These are phyloP conservation scores for Neogobius melanostomus DNA, from an alignment of 2,113 vertebrate species.

Conservation along the genomic window DNA sequence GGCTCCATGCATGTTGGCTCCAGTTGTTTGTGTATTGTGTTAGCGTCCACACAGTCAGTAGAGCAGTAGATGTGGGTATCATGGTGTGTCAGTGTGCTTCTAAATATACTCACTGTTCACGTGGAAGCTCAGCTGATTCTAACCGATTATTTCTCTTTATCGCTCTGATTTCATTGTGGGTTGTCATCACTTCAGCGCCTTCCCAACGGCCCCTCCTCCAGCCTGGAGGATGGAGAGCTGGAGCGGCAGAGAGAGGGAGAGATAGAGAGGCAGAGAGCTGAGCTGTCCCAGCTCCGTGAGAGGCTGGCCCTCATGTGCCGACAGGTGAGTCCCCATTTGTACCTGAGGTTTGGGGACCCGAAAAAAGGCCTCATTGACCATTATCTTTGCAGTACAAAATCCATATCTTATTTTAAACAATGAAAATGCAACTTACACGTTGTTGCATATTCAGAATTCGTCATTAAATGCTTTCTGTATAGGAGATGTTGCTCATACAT, in stretches of 20 bases:
- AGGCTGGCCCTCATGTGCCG: conserved; percentile 88
- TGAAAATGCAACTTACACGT: too few species aligned
- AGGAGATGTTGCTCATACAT: too few species aligned
- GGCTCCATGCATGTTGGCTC: conserved; percentile 64
- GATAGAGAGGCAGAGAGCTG: conserved; percentile 84
- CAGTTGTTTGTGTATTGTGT: conserved; percentile 67
- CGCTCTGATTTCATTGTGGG: conserved; percentile 3
- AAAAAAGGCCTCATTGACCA: too few species aligned
- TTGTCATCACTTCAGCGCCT: conserved; percentile 73
- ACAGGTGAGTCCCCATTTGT: conserved; percentile 69
- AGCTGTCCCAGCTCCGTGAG: conserved; percentile 88
- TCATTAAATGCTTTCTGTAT: not conserved
- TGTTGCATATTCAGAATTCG: not conserved
- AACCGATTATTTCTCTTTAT: conserved; percentile 24
- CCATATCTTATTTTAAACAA: too few species aligned
- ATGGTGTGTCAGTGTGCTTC: conserved; percentile 49
- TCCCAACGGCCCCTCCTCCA: conserved; percentile 84
- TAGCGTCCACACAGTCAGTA: conserved; percentile 47
- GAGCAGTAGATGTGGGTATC: conserved; percentile 54
- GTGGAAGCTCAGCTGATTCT: conserved; percentile 7
- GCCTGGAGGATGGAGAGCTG: conserved; percentile 70
- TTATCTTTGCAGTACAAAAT: too few species aligned
- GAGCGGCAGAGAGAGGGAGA: conserved; percentile 82
- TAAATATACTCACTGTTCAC: conserved; percentile 10
- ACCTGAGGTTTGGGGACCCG: not conserved